Percentiles rank a stretch among this genome's conserved stretches.
phyloP scores from a whole-genome alignment of 2,797 vertebrate species.

The Cryptoblepharus egeriae region DNA sequence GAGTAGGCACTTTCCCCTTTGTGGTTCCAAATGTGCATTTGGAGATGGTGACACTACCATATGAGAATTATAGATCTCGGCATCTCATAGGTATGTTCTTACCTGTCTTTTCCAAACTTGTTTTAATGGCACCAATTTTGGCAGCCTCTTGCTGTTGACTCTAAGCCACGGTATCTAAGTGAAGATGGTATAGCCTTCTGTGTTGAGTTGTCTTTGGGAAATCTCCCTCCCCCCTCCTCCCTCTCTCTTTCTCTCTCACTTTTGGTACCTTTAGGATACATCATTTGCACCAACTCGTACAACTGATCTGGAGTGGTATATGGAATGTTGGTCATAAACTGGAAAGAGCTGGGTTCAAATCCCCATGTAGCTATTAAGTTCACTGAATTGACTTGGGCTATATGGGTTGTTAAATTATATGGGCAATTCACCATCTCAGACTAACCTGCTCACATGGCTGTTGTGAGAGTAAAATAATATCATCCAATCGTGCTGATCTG shows the following conservation, averaged over 20 bases:
- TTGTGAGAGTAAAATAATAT: not conserved
- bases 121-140: not conserved
- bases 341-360: not conserved
- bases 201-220: not conserved
- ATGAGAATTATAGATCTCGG: not conserved
- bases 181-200: not conserved
- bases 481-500: not conserved
- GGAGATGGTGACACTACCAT: no score
- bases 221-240: no score
- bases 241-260: no score
- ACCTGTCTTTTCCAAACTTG: no score
- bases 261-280: no score
- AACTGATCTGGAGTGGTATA: not conserved
- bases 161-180: not conserved
- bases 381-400: not conserved
- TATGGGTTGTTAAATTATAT: no score
- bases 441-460: no score
- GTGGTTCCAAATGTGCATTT: not conserved
- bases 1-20: not conserved
- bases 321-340: not conserved
- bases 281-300: not conserved
- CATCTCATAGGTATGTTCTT: no score
- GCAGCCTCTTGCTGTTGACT: no score
- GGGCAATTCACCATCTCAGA: no score
- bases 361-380: not conserved